Evolutionary conservation across 2,888 invertebrate genomes (phyloP).

Genomic region (Eupithecia tripunctaria): DNA sequence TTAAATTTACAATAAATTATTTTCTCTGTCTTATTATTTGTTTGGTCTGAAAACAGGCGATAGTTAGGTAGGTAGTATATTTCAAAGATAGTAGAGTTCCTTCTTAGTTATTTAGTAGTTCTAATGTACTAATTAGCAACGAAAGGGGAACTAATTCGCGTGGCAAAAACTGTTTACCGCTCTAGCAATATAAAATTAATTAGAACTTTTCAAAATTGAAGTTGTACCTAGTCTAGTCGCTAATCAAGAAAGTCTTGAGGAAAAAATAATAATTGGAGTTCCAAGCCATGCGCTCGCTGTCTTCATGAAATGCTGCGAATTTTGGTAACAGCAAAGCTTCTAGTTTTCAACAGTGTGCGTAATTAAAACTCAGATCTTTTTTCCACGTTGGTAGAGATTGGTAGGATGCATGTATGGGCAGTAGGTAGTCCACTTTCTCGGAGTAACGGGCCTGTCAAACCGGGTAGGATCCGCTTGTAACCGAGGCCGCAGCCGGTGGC

Average conservation of each 20-base stretch:
- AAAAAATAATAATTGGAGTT: not conserved
- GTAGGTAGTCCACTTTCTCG: constrained; percentile 59
- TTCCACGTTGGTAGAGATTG: constrained; percentile 26
- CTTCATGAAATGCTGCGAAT: not conserved
- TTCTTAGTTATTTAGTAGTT: constrained; percentile 43
- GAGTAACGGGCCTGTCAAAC: constrained; percentile 56
- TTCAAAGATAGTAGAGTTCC: not conserved
- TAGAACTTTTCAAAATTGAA: constrained; percentile 42
- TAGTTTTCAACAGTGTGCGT: not conserved
- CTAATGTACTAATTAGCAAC: constrained; percentile 62
- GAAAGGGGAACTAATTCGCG: constrained; percentile 54
- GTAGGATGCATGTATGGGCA: constrained; percentile 45
- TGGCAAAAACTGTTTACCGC: constrained; percentile 55
- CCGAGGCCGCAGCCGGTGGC: constrained; percentile 42
- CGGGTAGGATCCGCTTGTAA: constrained; percentile 47
- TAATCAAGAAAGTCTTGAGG: not conserved
- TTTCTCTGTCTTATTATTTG: not conserved
- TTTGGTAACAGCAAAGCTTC: not conserved
- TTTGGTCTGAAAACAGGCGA: not conserved
- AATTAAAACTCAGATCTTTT: constrained; percentile 24
- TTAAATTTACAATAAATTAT: not conserved
- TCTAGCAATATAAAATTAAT: constrained; percentile 59
- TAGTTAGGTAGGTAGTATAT: too few relatives aligned
- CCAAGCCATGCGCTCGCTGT: not conserved
- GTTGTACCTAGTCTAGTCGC: not conserved